Evolutionary conservation across 2,113 vertebrate genomes (phyloP), one percentile per base, ranked within the genome.

Genomic region (Podiceps cristatus): DNA sequence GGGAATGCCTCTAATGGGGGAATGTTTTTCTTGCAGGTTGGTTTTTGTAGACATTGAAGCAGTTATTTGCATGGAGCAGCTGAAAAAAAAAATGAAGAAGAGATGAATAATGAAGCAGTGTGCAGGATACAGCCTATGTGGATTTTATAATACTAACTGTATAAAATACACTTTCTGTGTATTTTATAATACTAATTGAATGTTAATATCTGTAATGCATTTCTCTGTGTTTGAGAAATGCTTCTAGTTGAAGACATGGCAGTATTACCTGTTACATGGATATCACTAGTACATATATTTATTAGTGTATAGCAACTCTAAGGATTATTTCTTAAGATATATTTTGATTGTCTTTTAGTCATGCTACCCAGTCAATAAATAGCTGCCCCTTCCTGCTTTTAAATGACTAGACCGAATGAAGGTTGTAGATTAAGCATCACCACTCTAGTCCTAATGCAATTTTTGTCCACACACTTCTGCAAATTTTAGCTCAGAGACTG

Each of bases 401-500:
- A 68, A 84, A 92, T 50, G 0, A 52, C 24, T 82, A 45, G 40
- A 67, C 76, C 20, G 93, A 87, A 76, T 47, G 1, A 56, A 50
- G 29, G 49, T n/a, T 66, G n/a, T 45, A 68, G 49, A 27, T 76
- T 47, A 64, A 77, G 9, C 19, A 44, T 76, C 69, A 47, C n/a
- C n/a, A 73, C 47, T 92, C 20, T 53, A 49, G 77, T 35, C 33
- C 31, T 80, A 47, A 49, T 31, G n/a, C 2, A 40, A 44, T 73
- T 88, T 86, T 91, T 85, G 42, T 77, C 35, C n/a, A 35, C 0
- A 4, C 25, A 68, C n/a, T 75, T 84, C 55, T 81, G 9, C 31
- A 90, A 93, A 92, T 84, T 94, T 69, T 64, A 9, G 2, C 76
- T 93, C 60, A 52, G 68, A 82, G 35, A 83, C 25, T 92, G 64